Conservation (phyloP, 2,888 invertebrate species). For the Eilema sororculum region DNA sequence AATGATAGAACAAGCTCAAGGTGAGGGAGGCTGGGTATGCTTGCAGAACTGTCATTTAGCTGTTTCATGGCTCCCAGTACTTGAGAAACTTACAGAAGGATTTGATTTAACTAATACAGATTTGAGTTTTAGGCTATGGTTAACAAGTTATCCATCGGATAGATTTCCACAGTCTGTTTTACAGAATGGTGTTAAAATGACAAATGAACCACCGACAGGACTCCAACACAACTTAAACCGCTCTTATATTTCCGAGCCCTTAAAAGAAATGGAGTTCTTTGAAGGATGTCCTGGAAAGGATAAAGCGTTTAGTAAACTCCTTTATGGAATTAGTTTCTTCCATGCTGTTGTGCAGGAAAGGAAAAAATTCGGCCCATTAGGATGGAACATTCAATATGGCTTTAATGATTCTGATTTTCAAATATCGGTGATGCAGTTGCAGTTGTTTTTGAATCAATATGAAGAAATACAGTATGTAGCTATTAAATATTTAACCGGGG, state of each 20-base stretch:
- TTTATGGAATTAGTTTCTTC: slow-evolving; percentile 94
- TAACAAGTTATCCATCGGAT: slow-evolving; percentile 95
- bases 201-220: slow-evolving; percentile 96
- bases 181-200: slow-evolving; percentile 97
- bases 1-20: slow-evolving; percentile 90
- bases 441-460: slow-evolving; percentile 94
- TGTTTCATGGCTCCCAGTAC: slow-evolving; percentile 92
- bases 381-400: slow-evolving; percentile 95
- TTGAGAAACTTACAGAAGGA: slow-evolving; percentile 92
- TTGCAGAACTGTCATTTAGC: slow-evolving; percentile 95
- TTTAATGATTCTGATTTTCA: slow-evolving; percentile 95
- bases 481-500: slow-evolving; percentile 94
- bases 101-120: slow-evolving; percentile 90
- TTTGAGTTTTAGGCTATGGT: slow-evolving; percentile 93
- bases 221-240: slow-evolving; percentile 94
- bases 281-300: slow-evolving; percentile 92
- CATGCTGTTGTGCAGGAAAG: slow-evolving; percentile 94
- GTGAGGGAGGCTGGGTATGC: slow-evolving; percentile 93
- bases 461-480: slow-evolving; percentile 94
- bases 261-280: slow-evolving; percentile 94
- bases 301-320: slow-evolving; percentile 91
- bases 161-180: slow-evolving; percentile 95
- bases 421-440: slow-evolving; percentile 94
- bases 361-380: slow-evolving; percentile 93
- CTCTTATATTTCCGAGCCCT: slow-evolving; percentile 95